Conservation (phyloP, 92 coral and sea anemone genomes). For the Scolanthus callimorphus region DNA sequence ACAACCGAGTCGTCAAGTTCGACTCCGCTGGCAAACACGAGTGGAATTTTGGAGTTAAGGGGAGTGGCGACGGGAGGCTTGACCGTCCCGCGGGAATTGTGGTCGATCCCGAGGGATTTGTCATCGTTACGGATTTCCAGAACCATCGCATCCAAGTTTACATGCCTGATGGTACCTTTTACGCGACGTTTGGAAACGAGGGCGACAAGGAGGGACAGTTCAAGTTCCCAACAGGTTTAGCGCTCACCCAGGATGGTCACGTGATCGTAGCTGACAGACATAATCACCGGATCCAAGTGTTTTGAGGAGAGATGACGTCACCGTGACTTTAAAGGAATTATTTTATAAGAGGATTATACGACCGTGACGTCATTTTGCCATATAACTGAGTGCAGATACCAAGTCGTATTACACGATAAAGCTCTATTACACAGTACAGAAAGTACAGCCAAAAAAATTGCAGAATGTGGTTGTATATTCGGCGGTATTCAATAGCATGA, state of each 20-base stretch:
- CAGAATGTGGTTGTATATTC: too few species aligned
- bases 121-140: conserved; percentile 76
- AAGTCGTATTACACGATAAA: too few species aligned
- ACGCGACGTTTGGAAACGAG: conserved; percentile 71
- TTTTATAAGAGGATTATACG: too few species aligned
- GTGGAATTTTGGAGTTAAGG: conserved; percentile 63
- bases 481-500: too few species aligned
- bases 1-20: conserved; percentile 86
- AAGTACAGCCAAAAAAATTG: too few species aligned
- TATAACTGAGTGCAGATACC: too few species aligned
- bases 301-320: too few species aligned
- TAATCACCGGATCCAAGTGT: conserved; percentile 83
- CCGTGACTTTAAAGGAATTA: too few species aligned
- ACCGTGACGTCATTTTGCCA: too few species aligned
- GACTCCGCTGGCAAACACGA: conserved; percentile 53
- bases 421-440: too few species aligned
- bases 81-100: conserved; percentile 84
- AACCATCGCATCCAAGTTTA: conserved; percentile 77
- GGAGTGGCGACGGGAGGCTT: conserved; percentile 65
- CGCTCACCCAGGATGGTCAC: conserved; percentile 71
- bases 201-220: conserved; percentile 79
- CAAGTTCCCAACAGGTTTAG: conserved; percentile 80
- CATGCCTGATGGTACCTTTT: conserved; percentile 69
- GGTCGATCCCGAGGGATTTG: conserved; percentile 81
- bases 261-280: conserved; percentile 83